phyloP scores from a whole-genome alignment of 2,888 invertebrate species.

The Aleiodes leptofemur region DNA sequence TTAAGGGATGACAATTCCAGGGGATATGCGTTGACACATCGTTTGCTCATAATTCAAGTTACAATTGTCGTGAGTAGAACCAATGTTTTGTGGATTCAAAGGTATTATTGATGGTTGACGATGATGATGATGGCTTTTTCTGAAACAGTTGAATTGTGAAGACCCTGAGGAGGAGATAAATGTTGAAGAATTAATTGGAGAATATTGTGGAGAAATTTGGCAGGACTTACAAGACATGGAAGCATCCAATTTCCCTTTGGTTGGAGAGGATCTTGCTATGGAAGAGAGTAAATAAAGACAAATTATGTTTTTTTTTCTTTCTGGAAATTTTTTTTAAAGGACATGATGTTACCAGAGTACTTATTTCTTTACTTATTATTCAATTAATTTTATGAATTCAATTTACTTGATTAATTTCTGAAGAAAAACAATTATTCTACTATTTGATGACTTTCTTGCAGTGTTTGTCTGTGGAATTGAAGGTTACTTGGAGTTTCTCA shows the following conservation, averaged over 20 bases:
- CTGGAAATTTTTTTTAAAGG: no score
- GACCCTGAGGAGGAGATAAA: conserved; percentile 20
- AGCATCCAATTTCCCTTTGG: conserved; percentile 60
- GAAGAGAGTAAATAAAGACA: conserved; percentile 69
- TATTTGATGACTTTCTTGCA: conserved; percentile 52
- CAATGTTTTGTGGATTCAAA: neutral
- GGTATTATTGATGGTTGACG: neutral
- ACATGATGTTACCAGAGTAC: no score
- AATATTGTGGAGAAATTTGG: conserved; percentile 66
- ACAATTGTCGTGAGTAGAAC: conserved; percentile 61
- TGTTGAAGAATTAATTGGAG: conserved; percentile 50
- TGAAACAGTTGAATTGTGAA: conserved; percentile 58
- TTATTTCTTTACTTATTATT: no score
- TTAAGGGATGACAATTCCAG: conserved; percentile 60
- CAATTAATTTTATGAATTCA: no score
- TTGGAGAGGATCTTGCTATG: conserved; percentile 67
- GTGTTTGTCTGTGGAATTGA: conserved; percentile 76
- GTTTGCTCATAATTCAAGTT: conserved; percentile 70
- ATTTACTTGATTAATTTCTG: neutral
- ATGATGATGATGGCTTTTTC: neutral
- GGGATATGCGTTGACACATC: conserved; percentile 73
- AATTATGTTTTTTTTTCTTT: neutral
- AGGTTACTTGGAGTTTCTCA: conserved; percentile 75
- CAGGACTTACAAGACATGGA: conserved; percentile 67
- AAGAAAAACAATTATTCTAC: neutral